phyloP scores from a whole-genome alignment of 2,888 invertebrate species.

The Celastrina argiolus region DNA sequence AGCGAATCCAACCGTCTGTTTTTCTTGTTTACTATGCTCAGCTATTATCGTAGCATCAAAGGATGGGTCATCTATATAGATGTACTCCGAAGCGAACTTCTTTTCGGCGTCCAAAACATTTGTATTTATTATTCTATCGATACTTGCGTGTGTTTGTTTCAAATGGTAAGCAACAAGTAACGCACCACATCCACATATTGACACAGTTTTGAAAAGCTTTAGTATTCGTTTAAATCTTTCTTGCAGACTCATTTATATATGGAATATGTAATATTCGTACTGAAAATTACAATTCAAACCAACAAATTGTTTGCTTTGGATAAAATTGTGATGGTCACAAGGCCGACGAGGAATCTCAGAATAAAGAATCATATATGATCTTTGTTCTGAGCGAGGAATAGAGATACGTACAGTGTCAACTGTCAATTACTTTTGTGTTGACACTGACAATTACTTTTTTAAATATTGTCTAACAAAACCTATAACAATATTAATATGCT shows the following conservation, averaged over 20 bases:
- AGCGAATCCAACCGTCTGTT: constrained; percentile 51
- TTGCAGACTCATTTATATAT: constrained; percentile 46
- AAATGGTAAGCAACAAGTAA: constrained; percentile 54
- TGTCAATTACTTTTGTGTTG: no score
- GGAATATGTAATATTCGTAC: not conserved
- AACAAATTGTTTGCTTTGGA: not conserved
- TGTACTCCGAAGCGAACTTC: constrained; percentile 61
- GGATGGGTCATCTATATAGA: constrained; percentile 68
- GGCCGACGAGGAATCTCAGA: not conserved
- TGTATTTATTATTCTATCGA: constrained; percentile 56
- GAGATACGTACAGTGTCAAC: no score
- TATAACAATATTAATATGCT: no score
- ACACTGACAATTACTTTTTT: no score
- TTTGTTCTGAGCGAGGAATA: no score
- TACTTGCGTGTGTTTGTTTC: constrained; percentile 45
- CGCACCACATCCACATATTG: constrained; percentile 45
- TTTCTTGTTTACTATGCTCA: constrained; percentile 47
- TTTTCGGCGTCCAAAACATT: constrained; percentile 63
- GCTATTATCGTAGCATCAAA: constrained; percentile 49
- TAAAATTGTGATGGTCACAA: not conserved
- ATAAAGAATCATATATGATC: no score
- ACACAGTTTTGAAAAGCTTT: constrained; percentile 49
- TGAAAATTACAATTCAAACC: not conserved
- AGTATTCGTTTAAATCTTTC: constrained; percentile 50
- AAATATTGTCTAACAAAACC: no score